Conservation (phyloP, 2,797 vertebrate species). For the Calcarius lapponicus region DNA sequence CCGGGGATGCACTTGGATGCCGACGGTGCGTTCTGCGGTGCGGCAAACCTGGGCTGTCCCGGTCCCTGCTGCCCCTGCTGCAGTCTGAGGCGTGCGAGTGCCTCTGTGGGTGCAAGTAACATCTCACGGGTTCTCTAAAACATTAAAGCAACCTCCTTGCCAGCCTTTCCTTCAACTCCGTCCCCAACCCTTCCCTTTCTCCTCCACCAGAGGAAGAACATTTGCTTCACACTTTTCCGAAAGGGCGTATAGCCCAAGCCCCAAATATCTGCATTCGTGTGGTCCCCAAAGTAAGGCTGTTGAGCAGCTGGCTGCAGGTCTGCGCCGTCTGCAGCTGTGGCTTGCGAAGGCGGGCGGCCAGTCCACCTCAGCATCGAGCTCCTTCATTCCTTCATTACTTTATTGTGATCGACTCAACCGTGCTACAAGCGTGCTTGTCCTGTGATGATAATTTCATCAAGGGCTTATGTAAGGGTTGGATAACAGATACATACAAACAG, state of each 20-base stretch:
- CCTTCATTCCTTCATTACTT: neutral
- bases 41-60: neutral
- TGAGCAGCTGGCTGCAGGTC: neutral
- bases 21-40: neutral
- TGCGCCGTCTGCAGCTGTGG: neutral
- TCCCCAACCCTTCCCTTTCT: neutral
- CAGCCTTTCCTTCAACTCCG: neutral
- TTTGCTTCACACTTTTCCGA: neutral
- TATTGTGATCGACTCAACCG: neutral
- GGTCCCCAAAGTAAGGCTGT: neutral
- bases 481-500: neutral
- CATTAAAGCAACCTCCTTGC: neutral
- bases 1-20: neutral
- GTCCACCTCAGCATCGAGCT: neutral
- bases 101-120: neutral
- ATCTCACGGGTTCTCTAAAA: no score
- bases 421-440: neutral
- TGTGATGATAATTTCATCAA: conserved; percentile 23
- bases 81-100: neutral
- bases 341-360: neutral
- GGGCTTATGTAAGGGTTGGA: conserved; percentile 39
- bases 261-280: neutral
- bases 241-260: neutral
- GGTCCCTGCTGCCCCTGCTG: neutral
- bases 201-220: neutral